Base-by-base conservation (phyloP, 2,888 invertebrate species). In the Torymus auratus region DNA sequence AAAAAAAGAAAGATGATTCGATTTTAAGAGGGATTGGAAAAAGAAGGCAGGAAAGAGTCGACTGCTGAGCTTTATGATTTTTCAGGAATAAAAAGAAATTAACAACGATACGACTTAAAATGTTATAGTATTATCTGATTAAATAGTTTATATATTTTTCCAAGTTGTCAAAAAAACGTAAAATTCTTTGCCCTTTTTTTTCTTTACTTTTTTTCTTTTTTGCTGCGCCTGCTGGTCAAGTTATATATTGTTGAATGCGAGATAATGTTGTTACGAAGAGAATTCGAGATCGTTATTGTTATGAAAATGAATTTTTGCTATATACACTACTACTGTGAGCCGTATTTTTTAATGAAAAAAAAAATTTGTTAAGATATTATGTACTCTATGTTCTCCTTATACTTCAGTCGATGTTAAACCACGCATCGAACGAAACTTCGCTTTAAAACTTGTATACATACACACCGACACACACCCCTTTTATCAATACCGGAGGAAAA, bases 261-360 rank as follows among this genome's bases (percentile, higher is more conserved):
- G 71, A 65, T 76, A 76, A 71, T 76, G 71, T 76, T 80, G 75
- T 76, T 80, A 76, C 55, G 61, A 80, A 65, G 74, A 52, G 50
- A 70, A 80, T 77, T 81, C 56, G 58, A 77, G 53, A 64, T 77
- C 76, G 77, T 81, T 77, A 77, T 73, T 81, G 69, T 77, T 77
- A 69, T 73, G 7, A 70, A 75, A 62, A 77, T 68, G 55, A 77
- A 76, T 64, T 77, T 81, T 81, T 77, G 72, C 73, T 81, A 73
- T 77, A 72, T 77, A 77, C 50, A 65, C 56, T 64, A 65, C 56
- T 64, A 78, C 72, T 81, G 68, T 72, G 55, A 72, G 68, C 55
- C 50, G 67, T 77, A 77, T 77, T 72, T 81, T 76, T 81, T 81
- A 77, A 81, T 14, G 56, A 69, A 62, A 80, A 70, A 73, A 69